Base-by-base conservation (phyloP, 2,113 vertebrate genomes). In the Cyprinodon tularosa region DNA sequence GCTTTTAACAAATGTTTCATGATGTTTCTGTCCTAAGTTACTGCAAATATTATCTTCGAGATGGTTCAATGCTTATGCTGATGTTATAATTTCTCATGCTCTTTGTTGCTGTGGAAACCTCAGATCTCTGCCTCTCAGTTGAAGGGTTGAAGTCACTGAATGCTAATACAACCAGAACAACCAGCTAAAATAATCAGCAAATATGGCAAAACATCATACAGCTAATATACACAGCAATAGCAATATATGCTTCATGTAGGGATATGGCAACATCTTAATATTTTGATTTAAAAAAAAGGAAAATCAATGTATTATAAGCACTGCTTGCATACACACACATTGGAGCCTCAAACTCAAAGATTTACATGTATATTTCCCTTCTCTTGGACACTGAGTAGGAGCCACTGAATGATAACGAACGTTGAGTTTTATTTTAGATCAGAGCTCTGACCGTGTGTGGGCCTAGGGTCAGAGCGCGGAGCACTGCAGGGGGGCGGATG, bases 341-440 rank as follows among this genome's bases (percentile, higher is more conserved):
- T 17, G 12, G 13, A 37, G 8, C 14, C 61, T 0, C 12, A 6
- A 38, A 6, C 60, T 37, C 7, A 29, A 36, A 62, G 6, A 14
- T 6, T 10, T 14, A 62, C 29, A 53, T 20, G 50, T 53, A 4
- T 12, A 22, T 12, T 53, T 38, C 37, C 45, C 45, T 62, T 71
- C 60, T 44, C 29, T 1, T 4, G 15, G 3, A 40, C 68, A 80
- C 72, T 1, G 45, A 76, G 74, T 14, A 6, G 36, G 47, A 66
- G 74, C 76, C 65, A 22, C 75, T 79, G 44, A 36, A 68, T 69
- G 65, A 78, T 71, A 78, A 80, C 68, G 76, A 74, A 85, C 66
- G 36, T 53, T 77, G 81, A 81, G 72, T 77, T 84, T 85, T 83
- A 81, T 80, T 78, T 80, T 45, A 65, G 64, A 72, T 82, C 76